Percentiles rank a stretch among this genome's conserved stretches.
Evolutionary conservation across 2,888 invertebrate genomes (phyloP).

Genomic region (Arctia plantaginis): DNA sequence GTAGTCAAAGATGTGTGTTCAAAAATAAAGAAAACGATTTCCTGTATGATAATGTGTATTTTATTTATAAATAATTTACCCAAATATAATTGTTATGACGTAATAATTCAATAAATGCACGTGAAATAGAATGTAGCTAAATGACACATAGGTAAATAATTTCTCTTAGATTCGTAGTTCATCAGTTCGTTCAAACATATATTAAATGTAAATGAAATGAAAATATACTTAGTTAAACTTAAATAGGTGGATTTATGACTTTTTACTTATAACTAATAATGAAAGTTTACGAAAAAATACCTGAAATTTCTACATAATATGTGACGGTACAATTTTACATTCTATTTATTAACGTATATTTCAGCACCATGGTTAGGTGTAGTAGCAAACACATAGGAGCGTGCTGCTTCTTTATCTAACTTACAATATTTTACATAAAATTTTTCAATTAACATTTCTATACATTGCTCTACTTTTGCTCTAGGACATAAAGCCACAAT

Average conservation of each 20-base stretch:
- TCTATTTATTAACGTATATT: conserved; percentile 66
- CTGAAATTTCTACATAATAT: neutral
- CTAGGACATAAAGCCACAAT: conserved; percentile 93
- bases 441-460: conserved; percentile 88
- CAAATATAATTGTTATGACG: neutral
- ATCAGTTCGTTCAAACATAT: too few relatives aligned
- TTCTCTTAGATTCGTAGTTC: too few relatives aligned
- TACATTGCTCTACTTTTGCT: conserved; percentile 89
- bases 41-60: neutral
- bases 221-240: neutral
- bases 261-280: neutral
- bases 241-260: neutral
- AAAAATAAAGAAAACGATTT: neutral
- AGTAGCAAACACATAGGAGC: conserved; percentile 90
- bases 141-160: neutral
- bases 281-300: neutral
- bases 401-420: conserved; percentile 82
- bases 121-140: neutral
- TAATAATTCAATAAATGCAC: neutral
- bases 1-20: neutral
- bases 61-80: neutral
- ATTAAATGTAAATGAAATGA: neutral
- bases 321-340: neutral
- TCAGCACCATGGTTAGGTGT: conserved; percentile 89
- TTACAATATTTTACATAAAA: conserved; percentile 89